Evolutionary conservation across 2,888 invertebrate genomes (phyloP).

Genomic region (Kryphioiulus occultus): DNA sequence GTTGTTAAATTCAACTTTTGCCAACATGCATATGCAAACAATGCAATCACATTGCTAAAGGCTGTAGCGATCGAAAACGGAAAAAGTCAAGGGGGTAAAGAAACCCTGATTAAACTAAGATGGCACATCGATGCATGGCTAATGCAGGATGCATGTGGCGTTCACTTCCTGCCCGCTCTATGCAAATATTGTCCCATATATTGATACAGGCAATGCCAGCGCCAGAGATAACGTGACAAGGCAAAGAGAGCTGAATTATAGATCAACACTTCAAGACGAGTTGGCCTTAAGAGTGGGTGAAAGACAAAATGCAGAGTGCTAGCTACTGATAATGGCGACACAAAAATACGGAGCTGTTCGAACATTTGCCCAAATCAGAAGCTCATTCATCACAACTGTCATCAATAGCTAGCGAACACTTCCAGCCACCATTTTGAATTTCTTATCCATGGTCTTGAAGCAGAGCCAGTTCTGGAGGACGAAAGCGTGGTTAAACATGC

Average conservation of each 20-base stretch:
- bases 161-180: conserved; percentile 24
- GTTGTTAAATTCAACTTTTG: background rate
- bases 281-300: conserved; percentile 40
- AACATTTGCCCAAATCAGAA: conserved; percentile 45
- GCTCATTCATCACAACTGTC: conserved; percentile 49
- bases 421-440: conserved; percentile 32
- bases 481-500: background rate
- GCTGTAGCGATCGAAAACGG: background rate
- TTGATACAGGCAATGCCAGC: conserved; percentile 40
- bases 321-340: conserved; percentile 46
- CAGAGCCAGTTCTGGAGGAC: background rate
- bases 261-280: conserved; percentile 40
- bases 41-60: background rate
- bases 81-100: conserved; percentile 25
- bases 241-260: conserved; percentile 40
- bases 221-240: conserved; percentile 29
- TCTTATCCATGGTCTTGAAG: background rate
- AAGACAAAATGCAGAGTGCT: conserved; percentile 42
- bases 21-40: background rate
- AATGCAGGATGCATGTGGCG: conserved; percentile 24
- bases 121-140: conserved; percentile 24
- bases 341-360: conserved; percentile 40
- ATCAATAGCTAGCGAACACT: background rate
- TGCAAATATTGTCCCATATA: conserved; percentile 33
- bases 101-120: conserved; percentile 35